Evolutionary conservation across 2,113 vertebrate genomes (phyloP), one percentile per base, ranked within the genome.

Genomic region (Acanthisitta chloris): DNA sequence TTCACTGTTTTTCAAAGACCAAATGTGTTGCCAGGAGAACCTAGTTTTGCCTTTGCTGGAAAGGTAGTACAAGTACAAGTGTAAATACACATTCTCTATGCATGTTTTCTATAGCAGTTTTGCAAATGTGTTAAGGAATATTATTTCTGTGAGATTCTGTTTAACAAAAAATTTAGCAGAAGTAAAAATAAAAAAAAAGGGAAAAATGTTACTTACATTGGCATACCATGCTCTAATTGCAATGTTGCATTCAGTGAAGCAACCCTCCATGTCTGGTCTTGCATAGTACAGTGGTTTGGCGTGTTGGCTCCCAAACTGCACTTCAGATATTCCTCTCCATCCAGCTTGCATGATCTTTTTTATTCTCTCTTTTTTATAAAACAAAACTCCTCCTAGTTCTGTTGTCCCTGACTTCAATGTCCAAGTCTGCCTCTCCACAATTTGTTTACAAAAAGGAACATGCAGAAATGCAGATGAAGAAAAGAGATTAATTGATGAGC

Each of bases 31-130:
- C 85, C 36, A 36, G 54, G 77, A 84, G 74, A 80, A 52, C 12
- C 4, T 59, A 58, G 8, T 29, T 76, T 84, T 84, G 61, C 45
- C 33, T 96, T 82, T 94, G n/a, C n/a, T 82, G 49, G 62, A 80
- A 49, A 52, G 18, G 48, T 42, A 49, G 23, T 45, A 82, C 42
- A 36, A 5, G 34, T 65, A 10, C 25, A 58, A 80, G 33, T 73
- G 51, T 34, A 58, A 31, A 91, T 79, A 57, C 48, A 20, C 11
- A 17, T 46, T 49, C 20, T 73, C 26, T 28, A 1, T 11, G 9
- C 38, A 31, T 0, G 0, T 87, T 87, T 89, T 46, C 49, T 31
- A 17, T 18, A 40, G 33, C 33, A 19, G 3, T 72, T 86, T 92
- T 70, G 45, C 38, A 73, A 13, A 51, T 54, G 15, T 55, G 34